phyloP scores from a whole-genome alignment of 1,140 invertebrate genomes.

The Cydia amplana region DNA sequence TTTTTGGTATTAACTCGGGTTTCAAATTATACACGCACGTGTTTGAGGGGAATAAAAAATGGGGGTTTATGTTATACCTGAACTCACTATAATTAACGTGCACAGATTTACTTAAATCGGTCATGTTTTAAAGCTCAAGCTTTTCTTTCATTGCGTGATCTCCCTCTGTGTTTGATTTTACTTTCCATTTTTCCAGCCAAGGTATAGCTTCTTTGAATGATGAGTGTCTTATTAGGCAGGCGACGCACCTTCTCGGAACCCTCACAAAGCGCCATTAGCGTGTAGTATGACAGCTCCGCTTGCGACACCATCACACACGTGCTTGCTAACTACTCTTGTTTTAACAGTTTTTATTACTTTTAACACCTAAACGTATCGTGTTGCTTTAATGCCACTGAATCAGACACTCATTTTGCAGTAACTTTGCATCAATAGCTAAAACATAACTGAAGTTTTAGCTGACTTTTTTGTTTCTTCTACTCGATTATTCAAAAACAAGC shows the following conservation, averaged over 20 bases:
- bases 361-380: not conserved
- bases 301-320: conserved; percentile 19
- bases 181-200: conserved; percentile 2
- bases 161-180: not conserved
- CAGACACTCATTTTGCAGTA: not conserved
- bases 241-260: conserved; percentile 23
- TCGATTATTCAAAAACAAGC: conserved; percentile 17
- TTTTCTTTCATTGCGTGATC: too few species aligned
- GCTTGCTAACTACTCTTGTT: conserved; percentile 26
- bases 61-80: conserved; percentile 18
- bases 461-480: not conserved
- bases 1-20: conserved; percentile 10
- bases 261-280: conserved; percentile 31
- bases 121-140: not conserved
- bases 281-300: conserved; percentile 27
- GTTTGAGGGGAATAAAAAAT: conserved; percentile 6
- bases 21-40: conserved; percentile 30
- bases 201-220: conserved; percentile 23
- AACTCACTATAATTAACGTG: not conserved
- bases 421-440: not conserved
- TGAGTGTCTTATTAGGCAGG: conserved; percentile 23
- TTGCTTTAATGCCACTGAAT: conserved; percentile 9
- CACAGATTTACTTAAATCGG: not conserved
- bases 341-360: conserved; percentile 16
- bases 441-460: not conserved